These are phyloP conservation scores for Apotomis turbidana DNA, from an alignment of 2,888 invertebrate species.

Conservation along the genomic window DNA sequence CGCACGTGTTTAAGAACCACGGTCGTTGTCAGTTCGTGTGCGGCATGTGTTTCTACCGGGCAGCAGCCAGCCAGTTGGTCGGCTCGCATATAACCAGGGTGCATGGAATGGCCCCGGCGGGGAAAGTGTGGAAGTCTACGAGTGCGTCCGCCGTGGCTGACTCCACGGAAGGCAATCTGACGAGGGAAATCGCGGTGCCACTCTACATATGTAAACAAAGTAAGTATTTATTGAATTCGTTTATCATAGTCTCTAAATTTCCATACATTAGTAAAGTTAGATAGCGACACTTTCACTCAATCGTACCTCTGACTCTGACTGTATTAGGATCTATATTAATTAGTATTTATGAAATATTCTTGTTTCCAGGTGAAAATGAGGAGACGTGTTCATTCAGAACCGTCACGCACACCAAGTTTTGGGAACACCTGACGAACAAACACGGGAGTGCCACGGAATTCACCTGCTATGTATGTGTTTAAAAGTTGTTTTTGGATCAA, in stretches of 20 bases:
- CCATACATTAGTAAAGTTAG: too few relatives aligned
- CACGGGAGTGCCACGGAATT: slow-evolving; percentile 54
- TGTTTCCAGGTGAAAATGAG: slow-evolving; percentile 46
- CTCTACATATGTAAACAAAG: slow-evolving; percentile 65
- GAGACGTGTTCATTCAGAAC: slow-evolving; percentile 63
- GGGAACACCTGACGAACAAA: slow-evolving; percentile 62
- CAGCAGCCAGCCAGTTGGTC: slow-evolving; percentile 84
- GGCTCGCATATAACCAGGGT: slow-evolving; percentile 80
- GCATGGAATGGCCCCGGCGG: slow-evolving; percentile 55
- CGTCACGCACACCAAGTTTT: slow-evolving; percentile 66
- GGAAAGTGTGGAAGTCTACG: slow-evolving; percentile 52
- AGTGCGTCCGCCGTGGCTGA: slow-evolving; percentile 48
- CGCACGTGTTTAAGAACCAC: slow-evolving; percentile 86
- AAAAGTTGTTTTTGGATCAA: too few relatives aligned
- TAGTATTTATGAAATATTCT: slow-evolving; percentile 11
- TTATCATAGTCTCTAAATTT: too few relatives aligned
- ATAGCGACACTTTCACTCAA: too few relatives aligned
- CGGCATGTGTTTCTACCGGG: slow-evolving; percentile 87
- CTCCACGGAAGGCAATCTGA: slow-evolving; percentile 50
- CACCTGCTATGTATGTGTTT: slow-evolving; percentile 64
- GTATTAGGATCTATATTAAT: too few relatives aligned
- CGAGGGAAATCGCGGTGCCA: slow-evolving; percentile 66
- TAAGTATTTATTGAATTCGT: slow-evolving; percentile 46
- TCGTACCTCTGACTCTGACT: too few relatives aligned
- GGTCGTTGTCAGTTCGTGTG: slow-evolving; percentile 86